Percentiles rank a stretch among this genome's conserved stretches.
Evolutionary conservation across 1,140 invertebrate genomes (phyloP).

Genomic region (Drosophila eugracilis): DNA sequence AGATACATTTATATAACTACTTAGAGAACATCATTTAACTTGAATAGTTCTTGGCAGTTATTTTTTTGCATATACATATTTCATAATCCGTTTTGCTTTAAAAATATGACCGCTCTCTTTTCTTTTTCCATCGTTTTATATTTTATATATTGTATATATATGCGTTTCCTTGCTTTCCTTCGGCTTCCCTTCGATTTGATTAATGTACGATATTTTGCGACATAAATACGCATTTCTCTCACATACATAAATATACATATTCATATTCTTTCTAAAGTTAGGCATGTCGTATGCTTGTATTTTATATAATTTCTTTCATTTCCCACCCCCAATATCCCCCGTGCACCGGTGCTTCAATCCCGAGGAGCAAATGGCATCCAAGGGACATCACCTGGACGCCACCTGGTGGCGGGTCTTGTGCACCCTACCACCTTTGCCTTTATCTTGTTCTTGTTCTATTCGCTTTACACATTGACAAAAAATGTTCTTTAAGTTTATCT

Average conservation of each 20-base stretch:
- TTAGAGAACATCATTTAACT: constrained; percentile 78
- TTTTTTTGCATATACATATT: constrained; percentile 66
- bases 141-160: no score
- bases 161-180: constrained; percentile 2
- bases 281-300: constrained; percentile 51
- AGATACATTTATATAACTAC: constrained; percentile 66
- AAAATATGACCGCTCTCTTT: constrained; percentile 46
- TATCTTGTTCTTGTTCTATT: constrained; percentile 1
- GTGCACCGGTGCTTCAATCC: constrained; percentile 1
- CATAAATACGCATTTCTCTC: constrained; percentile 51
- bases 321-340: not conserved
- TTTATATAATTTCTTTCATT: constrained; percentile 72
- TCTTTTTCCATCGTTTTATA: constrained; percentile 12
- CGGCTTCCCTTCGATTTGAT: constrained; percentile 15
- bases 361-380: not conserved
- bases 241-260: constrained; percentile 44
- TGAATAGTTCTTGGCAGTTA: constrained; percentile 81
- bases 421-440: not conserved
- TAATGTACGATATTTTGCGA: constrained; percentile 57
- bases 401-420: constrained; percentile 13
- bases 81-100: constrained; percentile 48
- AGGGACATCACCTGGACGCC: constrained; percentile 13
- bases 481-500: constrained; percentile 30
- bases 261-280: constrained; percentile 33
- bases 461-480: constrained; percentile 10